A percentile compares a stretch with the other conserved stretches of the same genome.
Conservation (phyloP, 2,888 invertebrate species). For the Caenorhabditis becei region DNA sequence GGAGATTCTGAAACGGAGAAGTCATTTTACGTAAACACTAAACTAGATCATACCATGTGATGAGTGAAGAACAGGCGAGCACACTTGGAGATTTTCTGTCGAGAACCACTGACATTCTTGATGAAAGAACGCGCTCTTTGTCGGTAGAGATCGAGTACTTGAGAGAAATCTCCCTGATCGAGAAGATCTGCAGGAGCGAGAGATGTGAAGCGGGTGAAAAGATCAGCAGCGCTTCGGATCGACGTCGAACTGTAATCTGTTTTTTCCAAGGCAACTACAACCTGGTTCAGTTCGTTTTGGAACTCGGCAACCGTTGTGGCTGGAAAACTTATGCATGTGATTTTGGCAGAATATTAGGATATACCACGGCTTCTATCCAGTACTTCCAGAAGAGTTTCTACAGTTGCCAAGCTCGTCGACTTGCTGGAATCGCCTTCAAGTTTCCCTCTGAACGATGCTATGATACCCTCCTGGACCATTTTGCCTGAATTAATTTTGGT, state of each 20-base stretch:
- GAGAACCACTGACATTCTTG: constrained; percentile 84
- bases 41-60: constrained; percentile 87
- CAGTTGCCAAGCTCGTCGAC: constrained; percentile 83
- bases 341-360: neutral
- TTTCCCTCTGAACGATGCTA: constrained; percentile 45
- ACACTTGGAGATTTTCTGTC: constrained; percentile 90
- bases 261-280: constrained; percentile 81
- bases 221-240: constrained; percentile 83
- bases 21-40: neutral
- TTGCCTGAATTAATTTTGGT: neutral
- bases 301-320: constrained; percentile 82
- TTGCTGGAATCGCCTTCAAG: constrained; percentile 75
- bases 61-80: constrained; percentile 91
- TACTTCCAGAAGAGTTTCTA: constrained; percentile 81
- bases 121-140: constrained; percentile 77
- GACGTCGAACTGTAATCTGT: constrained; percentile 83
- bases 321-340: constrained; percentile 49
- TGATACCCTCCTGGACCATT: constrained; percentile 41
- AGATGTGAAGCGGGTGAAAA: constrained; percentile 83
- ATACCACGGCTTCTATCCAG: constrained; percentile 70
- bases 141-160: constrained; percentile 62
- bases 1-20: constrained; percentile 61
- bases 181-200: constrained; percentile 82
- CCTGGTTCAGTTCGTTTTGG: constrained; percentile 81
- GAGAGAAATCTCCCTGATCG: constrained; percentile 67